These are phyloP conservation scores for Ernsta delagoae DNA, from an alignment of 2,888 invertebrate genomes.

Conservation along the genomic window DNA sequence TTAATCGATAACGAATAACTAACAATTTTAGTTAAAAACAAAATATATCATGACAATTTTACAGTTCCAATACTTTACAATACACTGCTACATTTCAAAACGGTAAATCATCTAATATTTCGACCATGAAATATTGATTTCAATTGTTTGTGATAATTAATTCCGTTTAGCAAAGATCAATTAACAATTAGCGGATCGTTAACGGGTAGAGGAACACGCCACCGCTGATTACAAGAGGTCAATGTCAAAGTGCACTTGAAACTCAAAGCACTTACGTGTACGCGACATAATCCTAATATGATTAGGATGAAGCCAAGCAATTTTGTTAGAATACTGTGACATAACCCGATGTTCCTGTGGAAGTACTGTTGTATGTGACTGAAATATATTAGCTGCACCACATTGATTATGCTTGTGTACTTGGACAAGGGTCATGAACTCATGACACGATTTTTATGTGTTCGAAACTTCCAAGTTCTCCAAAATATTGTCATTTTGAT, in stretches of 20 bases:
- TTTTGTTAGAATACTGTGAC: conserved; percentile 3
- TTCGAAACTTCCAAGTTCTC: too few relatives aligned
- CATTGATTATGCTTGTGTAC: too few relatives aligned
- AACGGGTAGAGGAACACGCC: conserved; percentile 15
- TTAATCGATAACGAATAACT: too few relatives aligned
- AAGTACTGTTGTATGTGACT: neutral
- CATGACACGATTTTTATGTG: too few relatives aligned
- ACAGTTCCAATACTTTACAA: neutral
- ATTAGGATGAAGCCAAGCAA: conserved; percentile 5
- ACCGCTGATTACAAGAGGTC: conserved; percentile 32
- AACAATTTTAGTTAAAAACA: too few relatives aligned
- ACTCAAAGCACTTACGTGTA: conserved; percentile 1
- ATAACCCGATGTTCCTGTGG: neutral
- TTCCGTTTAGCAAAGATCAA: conserved; percentile 17
- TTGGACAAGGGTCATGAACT: too few relatives aligned
- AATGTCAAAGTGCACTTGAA: conserved; percentile 30
- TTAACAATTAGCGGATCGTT: conserved; percentile 14
- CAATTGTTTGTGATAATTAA: conserved; percentile 12
- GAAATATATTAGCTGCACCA: too few relatives aligned
- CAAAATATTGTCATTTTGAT: too few relatives aligned
- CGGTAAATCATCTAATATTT: neutral
- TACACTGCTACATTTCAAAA: too few relatives aligned
- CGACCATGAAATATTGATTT: conserved; percentile 3
- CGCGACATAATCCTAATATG: conserved; percentile 3
- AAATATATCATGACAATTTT: too few relatives aligned